Conservation (phyloP, 2,888 invertebrate species). For the Lathronympha strigana region DNA sequence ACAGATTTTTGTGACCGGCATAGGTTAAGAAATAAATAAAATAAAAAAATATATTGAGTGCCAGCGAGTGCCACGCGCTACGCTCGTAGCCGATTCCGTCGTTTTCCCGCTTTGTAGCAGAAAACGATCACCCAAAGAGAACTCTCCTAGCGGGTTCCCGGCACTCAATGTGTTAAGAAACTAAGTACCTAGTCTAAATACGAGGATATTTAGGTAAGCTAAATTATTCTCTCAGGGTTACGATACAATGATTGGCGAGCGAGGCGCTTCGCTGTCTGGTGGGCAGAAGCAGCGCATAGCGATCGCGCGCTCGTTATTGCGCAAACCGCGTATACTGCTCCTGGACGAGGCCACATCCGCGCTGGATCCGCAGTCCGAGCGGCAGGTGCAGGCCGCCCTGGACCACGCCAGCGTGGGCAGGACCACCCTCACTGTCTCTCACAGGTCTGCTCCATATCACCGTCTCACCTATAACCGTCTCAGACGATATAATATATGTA, state of each 20-base stretch:
- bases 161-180: too few species aligned
- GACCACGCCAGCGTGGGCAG: conserved; percentile 88
- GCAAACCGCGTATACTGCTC: conserved; percentile 89
- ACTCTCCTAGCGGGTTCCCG: too few species aligned
- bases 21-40: too few species aligned
- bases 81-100: too few species aligned
- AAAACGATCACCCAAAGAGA: too few species aligned
- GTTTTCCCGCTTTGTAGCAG: too few species aligned
- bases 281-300: conserved; percentile 94
- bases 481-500: too few species aligned
- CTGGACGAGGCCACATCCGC: conserved; percentile 94
- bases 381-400: conserved; percentile 90
- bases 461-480: too few species aligned
- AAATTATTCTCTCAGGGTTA: conserved; percentile 82
- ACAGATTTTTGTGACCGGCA: too few species aligned
- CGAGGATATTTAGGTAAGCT: neutral
- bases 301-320: conserved; percentile 91
- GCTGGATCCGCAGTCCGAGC: conserved; percentile 91
- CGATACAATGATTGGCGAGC: conserved; percentile 91
- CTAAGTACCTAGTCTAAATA: neutral
- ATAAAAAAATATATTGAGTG: too few species aligned
- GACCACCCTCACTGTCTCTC: conserved; percentile 90
- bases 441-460: conserved; percentile 67
- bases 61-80: too few species aligned
- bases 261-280: conserved; percentile 91